Evolutionary conservation across 1,140 invertebrate species (phyloP).

Genomic region (Procambarus clarkii): DNA sequence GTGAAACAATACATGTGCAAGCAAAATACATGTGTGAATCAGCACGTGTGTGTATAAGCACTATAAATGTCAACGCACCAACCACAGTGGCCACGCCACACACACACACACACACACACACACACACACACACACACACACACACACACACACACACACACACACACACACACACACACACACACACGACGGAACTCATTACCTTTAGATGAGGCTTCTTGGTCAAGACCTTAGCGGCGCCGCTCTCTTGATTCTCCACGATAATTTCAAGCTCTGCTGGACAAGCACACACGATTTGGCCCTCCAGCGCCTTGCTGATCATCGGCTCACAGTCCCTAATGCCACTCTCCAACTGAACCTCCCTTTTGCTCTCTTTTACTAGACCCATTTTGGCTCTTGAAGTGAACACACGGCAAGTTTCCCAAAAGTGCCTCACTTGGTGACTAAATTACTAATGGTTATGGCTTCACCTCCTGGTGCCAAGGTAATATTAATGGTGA

Average conservation of each 20-base stretch:
- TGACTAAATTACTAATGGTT: neutral
- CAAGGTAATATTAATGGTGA: neutral
- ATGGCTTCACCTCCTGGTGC: neutral
- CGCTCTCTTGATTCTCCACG: constrained; percentile 24
- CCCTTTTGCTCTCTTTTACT: neutral
- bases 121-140: no score
- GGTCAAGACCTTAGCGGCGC: neutral
- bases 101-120: no score
- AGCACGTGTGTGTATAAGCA: no score
- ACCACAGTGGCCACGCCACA: no score
- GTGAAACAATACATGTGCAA: no score
- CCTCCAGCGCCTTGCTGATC: neutral
- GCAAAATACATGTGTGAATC: no score
- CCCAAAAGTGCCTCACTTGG: neutral
- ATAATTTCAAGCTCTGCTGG: constrained; percentile 34
- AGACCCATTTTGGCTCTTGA: neutral
- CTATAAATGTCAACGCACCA: no score
- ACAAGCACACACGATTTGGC: neutral
- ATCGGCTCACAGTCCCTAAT: constrained; percentile 5
- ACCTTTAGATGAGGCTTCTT: constrained; percentile 37
- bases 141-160: no score
- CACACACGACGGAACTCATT: neutral
- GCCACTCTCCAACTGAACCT: neutral
- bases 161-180: no score
- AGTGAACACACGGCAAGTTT: neutral